These are phyloP conservation scores for Sinocyclocheilus anshuiensis DNA, from an alignment of 2,113 vertebrate genomes.

Conservation along the genomic window DNA sequence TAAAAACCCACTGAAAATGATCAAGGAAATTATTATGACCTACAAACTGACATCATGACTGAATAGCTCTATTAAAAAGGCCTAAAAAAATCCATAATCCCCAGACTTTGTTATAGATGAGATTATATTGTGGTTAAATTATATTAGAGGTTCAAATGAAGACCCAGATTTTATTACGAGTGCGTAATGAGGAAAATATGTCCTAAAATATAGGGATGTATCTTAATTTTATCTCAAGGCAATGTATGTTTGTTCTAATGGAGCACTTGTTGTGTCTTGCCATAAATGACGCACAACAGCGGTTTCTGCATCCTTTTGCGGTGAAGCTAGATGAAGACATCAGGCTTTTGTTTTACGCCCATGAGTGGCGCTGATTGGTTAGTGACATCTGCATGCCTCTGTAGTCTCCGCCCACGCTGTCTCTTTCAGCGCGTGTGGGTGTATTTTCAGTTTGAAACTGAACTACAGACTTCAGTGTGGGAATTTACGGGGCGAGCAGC, in stretches of 20 bases:
- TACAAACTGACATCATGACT: not conserved
- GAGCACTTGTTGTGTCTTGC: not conserved
- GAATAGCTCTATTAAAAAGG: not conserved
- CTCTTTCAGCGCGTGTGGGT: constrained; percentile 39
- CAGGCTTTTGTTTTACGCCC: constrained; percentile 25
- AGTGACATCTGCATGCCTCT: constrained; percentile 28
- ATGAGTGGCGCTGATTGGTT: constrained; percentile 41
- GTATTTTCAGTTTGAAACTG: constrained; percentile 47
- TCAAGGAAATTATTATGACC: not conserved
- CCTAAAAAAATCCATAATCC: not conserved
- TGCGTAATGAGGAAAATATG: not conserved
- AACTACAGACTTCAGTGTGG: not conserved
- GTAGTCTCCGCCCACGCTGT: constrained; percentile 34
- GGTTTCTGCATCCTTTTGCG: constrained; percentile 2
- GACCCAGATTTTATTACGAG: not conserved
- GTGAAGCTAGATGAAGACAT: not conserved
- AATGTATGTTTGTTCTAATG: not conserved
- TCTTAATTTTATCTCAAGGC: not conserved
- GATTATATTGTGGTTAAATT: not conserved
- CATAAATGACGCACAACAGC: constrained; percentile 5
- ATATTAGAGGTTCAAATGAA: not conserved
- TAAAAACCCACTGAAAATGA: not conserved
- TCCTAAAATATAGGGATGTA: not conserved
- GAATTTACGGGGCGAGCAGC: constrained; percentile 20
- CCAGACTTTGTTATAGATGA: not conserved